phyloP scores from a whole-genome alignment of 2,888 invertebrate genomes.

The Psylliodes chrysocephalus region DNA sequence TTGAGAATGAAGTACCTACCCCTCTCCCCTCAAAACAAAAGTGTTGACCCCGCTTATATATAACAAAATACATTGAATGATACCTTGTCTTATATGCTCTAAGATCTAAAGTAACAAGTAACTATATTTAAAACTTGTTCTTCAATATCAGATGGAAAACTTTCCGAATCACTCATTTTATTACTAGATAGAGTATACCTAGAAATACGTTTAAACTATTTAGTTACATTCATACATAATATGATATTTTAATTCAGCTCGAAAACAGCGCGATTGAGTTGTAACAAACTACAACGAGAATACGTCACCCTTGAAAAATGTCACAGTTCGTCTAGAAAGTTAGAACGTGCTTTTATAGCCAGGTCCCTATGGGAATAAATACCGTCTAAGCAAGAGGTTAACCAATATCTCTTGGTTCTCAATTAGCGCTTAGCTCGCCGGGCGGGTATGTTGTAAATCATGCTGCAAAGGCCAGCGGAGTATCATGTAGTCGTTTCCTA shows the following conservation, averaged over 20 bases:
- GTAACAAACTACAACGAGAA: slow-evolving; percentile 13
- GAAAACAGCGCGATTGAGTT: neutral
- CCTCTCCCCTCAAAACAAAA: too few relatives aligned
- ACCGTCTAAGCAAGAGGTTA: slow-evolving; percentile 14
- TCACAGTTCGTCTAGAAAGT: neutral
- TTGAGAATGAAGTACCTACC: too few relatives aligned
- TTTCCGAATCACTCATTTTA: too few relatives aligned
- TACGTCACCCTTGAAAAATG: slow-evolving; percentile 12
- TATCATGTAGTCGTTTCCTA: slow-evolving; percentile 16
- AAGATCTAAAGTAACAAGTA: too few relatives aligned
- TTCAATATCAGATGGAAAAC: too few relatives aligned
- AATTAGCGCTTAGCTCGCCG: slow-evolving; percentile 13
- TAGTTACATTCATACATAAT: too few relatives aligned
- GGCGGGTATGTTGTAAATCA: slow-evolving; percentile 10
- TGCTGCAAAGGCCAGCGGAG: slow-evolving; percentile 8
- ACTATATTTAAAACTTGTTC: too few relatives aligned
- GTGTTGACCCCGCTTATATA: too few relatives aligned
- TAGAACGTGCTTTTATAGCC: neutral
- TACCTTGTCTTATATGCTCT: too few relatives aligned
- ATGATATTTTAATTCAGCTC: neutral
- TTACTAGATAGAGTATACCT: too few relatives aligned
- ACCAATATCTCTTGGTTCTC: slow-evolving; percentile 17
- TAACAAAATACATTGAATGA: too few relatives aligned
- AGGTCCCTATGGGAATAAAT: neutral
- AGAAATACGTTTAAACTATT: too few relatives aligned